These are phyloP conservation scores for Dinocampus coccinellae DNA, from an alignment of 2,888 invertebrate species.

Conservation along the genomic window DNA sequence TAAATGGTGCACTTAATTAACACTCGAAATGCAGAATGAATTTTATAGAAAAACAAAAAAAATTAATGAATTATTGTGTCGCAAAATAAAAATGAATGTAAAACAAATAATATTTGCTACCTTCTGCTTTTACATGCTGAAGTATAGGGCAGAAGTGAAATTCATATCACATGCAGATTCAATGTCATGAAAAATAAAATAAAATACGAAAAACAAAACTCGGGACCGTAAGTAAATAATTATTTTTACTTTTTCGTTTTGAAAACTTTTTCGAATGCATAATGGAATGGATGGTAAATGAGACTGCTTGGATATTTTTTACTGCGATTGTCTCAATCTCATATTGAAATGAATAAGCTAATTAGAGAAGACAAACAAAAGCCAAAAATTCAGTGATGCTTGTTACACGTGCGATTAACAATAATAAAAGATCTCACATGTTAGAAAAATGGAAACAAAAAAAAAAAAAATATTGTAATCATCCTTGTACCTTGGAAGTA, in stretches of 20 bases:
- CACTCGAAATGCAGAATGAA: not conserved
- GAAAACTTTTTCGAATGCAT: not conserved
- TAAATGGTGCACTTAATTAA: constrained; percentile 5
- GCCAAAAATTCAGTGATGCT: constrained; percentile 11
- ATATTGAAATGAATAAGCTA: constrained; percentile 52
- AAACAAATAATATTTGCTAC: not conserved
- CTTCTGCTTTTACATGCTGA: not conserved
- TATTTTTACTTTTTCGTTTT: not conserved
- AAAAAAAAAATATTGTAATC: constrained; percentile 60
- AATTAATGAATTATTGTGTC: not conserved
- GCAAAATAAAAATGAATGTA: constrained; percentile 6
- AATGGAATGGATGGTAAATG: constrained; percentile 44
- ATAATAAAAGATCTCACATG: constrained; percentile 64
- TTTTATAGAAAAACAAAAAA: not conserved
- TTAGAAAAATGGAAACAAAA: constrained; percentile 44
- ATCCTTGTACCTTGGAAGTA: constrained; percentile 69
- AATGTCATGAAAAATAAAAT: constrained; percentile 1
- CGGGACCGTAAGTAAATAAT: not conserved
- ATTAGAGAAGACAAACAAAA: not conserved
- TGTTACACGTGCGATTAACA: constrained; percentile 55
- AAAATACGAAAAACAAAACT: constrained; percentile 10
- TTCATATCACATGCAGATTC: not conserved
- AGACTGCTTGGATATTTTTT: constrained; percentile 57
- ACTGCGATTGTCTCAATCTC: constrained; percentile 63
- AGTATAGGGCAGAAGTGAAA: not conserved